Conservation (phyloP, 2,888 invertebrate species). For the Mythimna albipuncta region DNA sequence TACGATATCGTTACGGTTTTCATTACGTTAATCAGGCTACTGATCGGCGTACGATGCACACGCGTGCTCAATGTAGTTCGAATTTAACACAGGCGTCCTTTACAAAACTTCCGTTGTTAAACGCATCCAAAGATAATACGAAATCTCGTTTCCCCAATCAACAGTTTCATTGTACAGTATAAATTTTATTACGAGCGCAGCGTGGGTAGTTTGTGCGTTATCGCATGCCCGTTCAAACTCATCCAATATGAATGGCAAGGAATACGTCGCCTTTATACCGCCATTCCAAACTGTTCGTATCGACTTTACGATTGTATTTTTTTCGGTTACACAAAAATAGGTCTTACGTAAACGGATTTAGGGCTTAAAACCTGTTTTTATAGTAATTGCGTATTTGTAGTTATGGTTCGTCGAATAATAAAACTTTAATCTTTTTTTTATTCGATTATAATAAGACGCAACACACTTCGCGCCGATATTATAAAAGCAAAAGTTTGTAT, state of each 20-base stretch:
- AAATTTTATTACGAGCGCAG: slow-evolving; percentile 54
- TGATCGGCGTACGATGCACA: too few relatives aligned
- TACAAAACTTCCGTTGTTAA: slow-evolving; percentile 18
- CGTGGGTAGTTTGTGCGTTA: slow-evolving; percentile 68
- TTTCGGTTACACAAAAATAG: slow-evolving; percentile 38
- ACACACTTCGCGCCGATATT: not conserved
- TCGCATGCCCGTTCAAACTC: slow-evolving; percentile 68
- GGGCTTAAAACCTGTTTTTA: slow-evolving; percentile 22
- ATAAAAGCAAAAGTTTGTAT: too few relatives aligned
- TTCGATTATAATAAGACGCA: slow-evolving; percentile 7
- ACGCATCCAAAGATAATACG: slow-evolving; percentile 32
- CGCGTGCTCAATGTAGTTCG: too few relatives aligned
- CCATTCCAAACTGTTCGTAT: slow-evolving; percentile 64
- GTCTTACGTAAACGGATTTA: slow-evolving; percentile 21
- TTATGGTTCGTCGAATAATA: slow-evolving; percentile 2
- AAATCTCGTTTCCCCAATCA: slow-evolving; percentile 51
- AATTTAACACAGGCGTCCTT: slow-evolving; percentile 3
- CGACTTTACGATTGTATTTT: slow-evolving; percentile 64
- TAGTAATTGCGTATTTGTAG: slow-evolving; percentile 14
- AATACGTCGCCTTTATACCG: slow-evolving; percentile 65
- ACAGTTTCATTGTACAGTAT: slow-evolving; percentile 55
- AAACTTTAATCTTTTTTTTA: slow-evolving; percentile 5
- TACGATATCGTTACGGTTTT: too few relatives aligned
- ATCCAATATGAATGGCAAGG: slow-evolving; percentile 76
- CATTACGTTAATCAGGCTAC: too few relatives aligned